Conservation (phyloP, 2,113 vertebrate genomes). For the Crocuta crocuta region DNA sequence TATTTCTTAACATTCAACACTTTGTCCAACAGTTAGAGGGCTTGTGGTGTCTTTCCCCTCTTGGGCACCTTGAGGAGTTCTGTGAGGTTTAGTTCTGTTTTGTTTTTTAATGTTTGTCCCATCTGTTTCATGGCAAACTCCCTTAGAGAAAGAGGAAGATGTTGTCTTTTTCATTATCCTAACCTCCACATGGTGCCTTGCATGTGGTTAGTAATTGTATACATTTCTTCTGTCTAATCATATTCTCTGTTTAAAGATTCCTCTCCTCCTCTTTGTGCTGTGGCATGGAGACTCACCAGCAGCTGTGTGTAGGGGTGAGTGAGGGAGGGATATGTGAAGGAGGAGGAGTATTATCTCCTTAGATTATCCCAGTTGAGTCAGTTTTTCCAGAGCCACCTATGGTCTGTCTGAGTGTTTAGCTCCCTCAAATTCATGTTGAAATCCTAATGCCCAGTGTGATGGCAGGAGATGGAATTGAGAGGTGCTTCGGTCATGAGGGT, state of each 20-base stretch:
- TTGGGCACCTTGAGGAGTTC: not conserved
- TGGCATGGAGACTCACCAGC: not conserved
- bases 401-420: not conserved
- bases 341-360: accelerated
- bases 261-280: not conserved
- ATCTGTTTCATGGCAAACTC: not conserved
- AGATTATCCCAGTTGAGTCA: not conserved
- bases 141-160: not conserved
- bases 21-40: not conserved
- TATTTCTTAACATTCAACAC: not conserved
- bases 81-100: not conserved
- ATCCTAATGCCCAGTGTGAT: not conserved
- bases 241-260: not conserved
- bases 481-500: too few species aligned
- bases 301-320: not conserved
- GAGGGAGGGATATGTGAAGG: not conserved
- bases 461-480: not conserved
- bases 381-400: not conserved
- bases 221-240: not conserved
- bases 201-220: not conserved
- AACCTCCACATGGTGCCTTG: not conserved
- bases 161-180: not conserved
- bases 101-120: not conserved
- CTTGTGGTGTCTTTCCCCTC: not conserved
- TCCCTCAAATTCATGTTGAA: not conserved